Conservation (phyloP, 2,113 vertebrate species). For the Charadrius vociferus region DNA sequence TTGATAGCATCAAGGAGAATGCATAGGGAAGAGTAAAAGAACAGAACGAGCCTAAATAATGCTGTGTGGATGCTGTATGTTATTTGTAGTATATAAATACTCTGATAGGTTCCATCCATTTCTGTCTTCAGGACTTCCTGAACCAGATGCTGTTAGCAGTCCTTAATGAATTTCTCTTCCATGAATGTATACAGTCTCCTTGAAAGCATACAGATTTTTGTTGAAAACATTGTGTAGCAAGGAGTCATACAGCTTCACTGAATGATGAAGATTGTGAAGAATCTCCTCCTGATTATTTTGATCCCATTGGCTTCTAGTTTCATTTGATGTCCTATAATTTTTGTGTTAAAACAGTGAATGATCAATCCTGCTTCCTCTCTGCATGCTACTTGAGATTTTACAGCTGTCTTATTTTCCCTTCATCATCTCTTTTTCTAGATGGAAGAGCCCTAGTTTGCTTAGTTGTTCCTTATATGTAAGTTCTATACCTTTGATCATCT, state of each 20-base stretch:
- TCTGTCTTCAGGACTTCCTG: neutral
- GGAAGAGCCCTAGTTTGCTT: conserved; percentile 58
- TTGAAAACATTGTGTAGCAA: neutral
- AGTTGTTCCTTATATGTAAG: conserved; percentile 55
- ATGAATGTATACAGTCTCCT: neutral
- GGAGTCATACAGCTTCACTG: neutral
- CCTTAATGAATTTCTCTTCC: neutral
- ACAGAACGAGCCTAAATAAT: neutral
- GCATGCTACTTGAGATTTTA: conserved; percentile 32
- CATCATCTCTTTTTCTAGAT: conserved; percentile 55
- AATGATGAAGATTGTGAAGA: conserved; percentile 3
- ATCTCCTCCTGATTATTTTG: neutral
- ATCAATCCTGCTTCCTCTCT: conserved; percentile 3
- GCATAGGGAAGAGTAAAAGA: neutral
- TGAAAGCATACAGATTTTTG: neutral
- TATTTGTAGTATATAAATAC: neutral
- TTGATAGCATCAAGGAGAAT: neutral
- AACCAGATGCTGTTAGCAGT: neutral
- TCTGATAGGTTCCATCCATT: neutral
- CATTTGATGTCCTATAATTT: neutral
- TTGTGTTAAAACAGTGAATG: neutral
- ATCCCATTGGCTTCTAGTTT: neutral
- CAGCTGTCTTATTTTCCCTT: conserved; percentile 35
- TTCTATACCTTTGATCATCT: conserved; percentile 64
- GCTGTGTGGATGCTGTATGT: neutral